Percentiles rank a stretch among this genome's conserved stretches.
phyloP scores from a whole-genome alignment of 2,888 invertebrate genomes.

The Sinodicranocentrus sp. region DNA sequence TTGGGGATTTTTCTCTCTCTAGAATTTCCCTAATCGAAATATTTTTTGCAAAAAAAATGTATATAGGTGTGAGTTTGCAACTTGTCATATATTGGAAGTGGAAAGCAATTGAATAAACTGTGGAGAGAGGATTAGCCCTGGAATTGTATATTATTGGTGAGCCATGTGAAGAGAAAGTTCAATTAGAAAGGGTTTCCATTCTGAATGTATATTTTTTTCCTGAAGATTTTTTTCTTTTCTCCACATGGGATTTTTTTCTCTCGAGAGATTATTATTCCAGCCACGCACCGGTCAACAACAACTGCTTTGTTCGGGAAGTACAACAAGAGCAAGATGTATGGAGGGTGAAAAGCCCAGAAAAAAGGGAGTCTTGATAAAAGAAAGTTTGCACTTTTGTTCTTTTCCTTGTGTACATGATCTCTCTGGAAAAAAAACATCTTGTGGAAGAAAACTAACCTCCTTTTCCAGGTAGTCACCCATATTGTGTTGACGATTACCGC shows the following conservation, averaged over 20 bases:
- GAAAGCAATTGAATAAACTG: background rate
- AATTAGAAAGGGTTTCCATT: constrained; percentile 1
- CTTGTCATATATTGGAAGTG: background rate
- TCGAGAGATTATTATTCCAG: constrained; percentile 17
- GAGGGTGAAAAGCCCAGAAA: background rate
- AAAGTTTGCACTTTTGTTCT: background rate
- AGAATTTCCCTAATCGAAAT: no score
- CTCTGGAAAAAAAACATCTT: background rate
- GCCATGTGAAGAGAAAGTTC: background rate
- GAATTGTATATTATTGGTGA: constrained; percentile 12
- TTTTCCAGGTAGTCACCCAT: no score
- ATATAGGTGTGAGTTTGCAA: background rate
- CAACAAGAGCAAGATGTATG: constrained; percentile 17
- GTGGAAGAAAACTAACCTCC: background rate
- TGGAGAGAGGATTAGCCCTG: no score
- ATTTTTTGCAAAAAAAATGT: no score
- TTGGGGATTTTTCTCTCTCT: no score
- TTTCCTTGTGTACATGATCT: constrained; percentile 6
- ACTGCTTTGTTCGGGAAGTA: constrained; percentile 14
- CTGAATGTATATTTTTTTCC: no score
- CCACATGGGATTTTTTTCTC: no score
- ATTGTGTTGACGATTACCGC: no score
- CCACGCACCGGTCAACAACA: constrained; percentile 26
- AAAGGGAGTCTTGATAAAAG: no score
- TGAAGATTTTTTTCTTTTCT: no score